Evolutionary conservation across 2,888 invertebrate species (phyloP).

Genomic region (Vesta saturnalis): DNA sequence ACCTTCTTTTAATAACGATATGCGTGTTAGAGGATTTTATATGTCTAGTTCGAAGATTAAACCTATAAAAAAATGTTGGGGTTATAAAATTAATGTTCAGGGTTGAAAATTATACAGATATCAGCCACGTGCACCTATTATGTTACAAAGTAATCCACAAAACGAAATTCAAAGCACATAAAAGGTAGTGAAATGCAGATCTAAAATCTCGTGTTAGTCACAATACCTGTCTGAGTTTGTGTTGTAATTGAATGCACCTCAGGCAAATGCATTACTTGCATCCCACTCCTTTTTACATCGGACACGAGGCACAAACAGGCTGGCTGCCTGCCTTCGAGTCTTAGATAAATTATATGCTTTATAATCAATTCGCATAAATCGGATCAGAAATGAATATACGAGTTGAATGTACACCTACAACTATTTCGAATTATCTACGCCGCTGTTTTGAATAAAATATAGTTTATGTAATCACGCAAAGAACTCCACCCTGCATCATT

Average conservation of each 20-base stretch:
- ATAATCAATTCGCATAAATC: constrained; percentile 36
- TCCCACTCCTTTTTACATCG: constrained; percentile 34
- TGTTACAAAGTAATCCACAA: constrained; percentile 28
- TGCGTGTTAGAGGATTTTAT: neutral
- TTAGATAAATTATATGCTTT: constrained; percentile 33
- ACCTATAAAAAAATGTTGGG: constrained; percentile 16
- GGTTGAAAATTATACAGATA: constrained; percentile 28
- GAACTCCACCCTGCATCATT: constrained; percentile 40
- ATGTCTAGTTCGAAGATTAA: neutral
- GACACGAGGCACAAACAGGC: constrained; percentile 34
- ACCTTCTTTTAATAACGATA: neutral
- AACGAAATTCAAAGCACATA: constrained; percentile 33
- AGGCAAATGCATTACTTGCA: constrained; percentile 31
- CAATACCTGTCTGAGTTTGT: constrained; percentile 30
- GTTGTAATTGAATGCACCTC: constrained; percentile 40
- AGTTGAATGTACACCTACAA: constrained; percentile 21
- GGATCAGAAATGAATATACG: constrained; percentile 28
- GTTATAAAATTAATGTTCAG: constrained; percentile 25
- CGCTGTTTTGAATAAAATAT: constrained; percentile 36
- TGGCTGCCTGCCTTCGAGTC: constrained; percentile 18
- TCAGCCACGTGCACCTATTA: constrained; percentile 29
- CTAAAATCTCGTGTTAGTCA: constrained; percentile 29
- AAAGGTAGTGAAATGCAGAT: constrained; percentile 29
- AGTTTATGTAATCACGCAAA: constrained; percentile 24
- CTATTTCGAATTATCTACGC: constrained; percentile 24